These are phyloP conservation scores for Megaustenia siamemsis DNA, from an alignment of 2,888 invertebrate genomes.

Conservation along the genomic window DNA sequence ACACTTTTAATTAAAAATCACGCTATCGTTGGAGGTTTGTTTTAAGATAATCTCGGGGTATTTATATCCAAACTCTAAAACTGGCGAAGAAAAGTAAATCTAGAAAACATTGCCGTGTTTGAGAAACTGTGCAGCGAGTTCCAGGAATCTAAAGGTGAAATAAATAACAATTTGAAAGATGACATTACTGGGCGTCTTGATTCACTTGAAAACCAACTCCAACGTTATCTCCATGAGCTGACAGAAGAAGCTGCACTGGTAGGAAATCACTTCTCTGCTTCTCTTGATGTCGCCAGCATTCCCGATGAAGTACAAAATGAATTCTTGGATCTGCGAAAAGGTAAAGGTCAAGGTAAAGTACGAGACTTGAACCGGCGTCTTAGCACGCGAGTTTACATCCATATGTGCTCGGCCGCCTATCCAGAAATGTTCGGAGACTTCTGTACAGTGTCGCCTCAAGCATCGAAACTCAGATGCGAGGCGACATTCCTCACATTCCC, in stretches of 20 bases:
- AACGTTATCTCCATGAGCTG: neutral
- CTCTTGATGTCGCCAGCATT: neutral
- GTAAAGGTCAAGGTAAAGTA: no score
- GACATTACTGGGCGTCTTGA: neutral
- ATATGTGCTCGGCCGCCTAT: no score
- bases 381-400: no score
- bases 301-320: neutral
- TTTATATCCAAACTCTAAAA: neutral
- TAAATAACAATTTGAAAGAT: neutral
- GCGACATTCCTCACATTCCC: no score
- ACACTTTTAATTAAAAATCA: no score
- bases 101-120: neutral
- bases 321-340: neutral
- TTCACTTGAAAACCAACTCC: neutral
- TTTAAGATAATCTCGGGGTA: no score
- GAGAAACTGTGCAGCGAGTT: neutral
- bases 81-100: neutral
- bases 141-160: neutral
- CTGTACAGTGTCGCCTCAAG: no score
- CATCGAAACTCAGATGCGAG: no score
- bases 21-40: no score
- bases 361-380: no score
- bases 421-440: no score
- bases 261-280: neutral
- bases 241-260: neutral